Conservation (phyloP, 2,888 invertebrate genomes). For the Orchestes rusci region DNA sequence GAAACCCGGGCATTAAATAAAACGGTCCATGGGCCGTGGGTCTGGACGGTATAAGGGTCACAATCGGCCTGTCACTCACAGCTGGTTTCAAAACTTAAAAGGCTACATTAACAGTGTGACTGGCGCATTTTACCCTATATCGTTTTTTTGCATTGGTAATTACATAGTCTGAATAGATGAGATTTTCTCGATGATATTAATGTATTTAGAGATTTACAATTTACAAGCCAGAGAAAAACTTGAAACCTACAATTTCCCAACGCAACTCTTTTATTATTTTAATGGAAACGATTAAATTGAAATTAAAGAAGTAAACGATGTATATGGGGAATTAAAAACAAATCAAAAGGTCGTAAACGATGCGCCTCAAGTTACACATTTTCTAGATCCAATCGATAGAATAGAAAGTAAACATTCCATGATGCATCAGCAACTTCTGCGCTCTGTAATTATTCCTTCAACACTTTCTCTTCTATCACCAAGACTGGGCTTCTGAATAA, state of each 20-base stretch:
- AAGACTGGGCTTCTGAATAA: too few relatives aligned
- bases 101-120: constrained; percentile 43
- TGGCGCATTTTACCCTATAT: constrained; percentile 28
- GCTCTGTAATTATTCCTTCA: too few relatives aligned
- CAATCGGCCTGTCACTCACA: constrained; percentile 32
- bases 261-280: background rate
- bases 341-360: constrained; percentile 14
- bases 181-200: constrained; percentile 13
- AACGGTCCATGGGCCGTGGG: constrained; percentile 12
- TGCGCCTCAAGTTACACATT: too few relatives aligned
- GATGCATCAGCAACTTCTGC: too few relatives aligned
- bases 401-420: too few relatives aligned
- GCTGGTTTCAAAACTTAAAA: constrained; percentile 39
- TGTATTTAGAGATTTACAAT: background rate
- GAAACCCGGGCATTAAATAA: constrained; percentile 19
- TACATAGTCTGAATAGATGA: constrained; percentile 20
- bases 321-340: constrained; percentile 9
- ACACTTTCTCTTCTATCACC: too few relatives aligned
- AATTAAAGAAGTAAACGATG: too few relatives aligned
- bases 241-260: background rate
- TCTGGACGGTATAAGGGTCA: constrained; percentile 29
- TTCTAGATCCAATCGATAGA: too few relatives aligned
- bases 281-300: constrained; percentile 4
- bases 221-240: background rate
- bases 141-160: constrained; percentile 23